These are phyloP conservation scores for Lymantria monacha DNA, from an alignment of 2,888 invertebrate genomes.

Conservation along the genomic window DNA sequence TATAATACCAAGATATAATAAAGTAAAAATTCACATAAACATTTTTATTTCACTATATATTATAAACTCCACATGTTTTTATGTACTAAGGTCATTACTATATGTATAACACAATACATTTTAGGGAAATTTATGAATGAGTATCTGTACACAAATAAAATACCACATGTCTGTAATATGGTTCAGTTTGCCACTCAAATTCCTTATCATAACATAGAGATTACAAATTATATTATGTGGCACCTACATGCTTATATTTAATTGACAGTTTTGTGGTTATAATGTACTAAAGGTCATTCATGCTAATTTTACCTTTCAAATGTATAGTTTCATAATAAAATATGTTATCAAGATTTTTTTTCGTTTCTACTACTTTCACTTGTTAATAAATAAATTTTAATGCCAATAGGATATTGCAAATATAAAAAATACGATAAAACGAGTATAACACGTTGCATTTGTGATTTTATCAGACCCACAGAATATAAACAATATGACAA, in stretches of 20 bases:
- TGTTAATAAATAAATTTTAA: neutral
- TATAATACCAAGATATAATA: too few relatives aligned
- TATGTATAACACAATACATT: too few relatives aligned
- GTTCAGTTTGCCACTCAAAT: too few relatives aligned
- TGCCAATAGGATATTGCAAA: neutral
- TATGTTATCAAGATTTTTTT: neutral
- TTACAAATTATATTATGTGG: too few relatives aligned
- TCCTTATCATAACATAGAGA: too few relatives aligned
- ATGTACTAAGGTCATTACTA: too few relatives aligned
- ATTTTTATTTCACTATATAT: too few relatives aligned
- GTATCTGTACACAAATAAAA: too few relatives aligned
- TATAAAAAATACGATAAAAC: slow-evolving; percentile 17
- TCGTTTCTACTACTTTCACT: slow-evolving; percentile 2
- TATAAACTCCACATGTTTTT: too few relatives aligned
- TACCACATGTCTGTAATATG: too few relatives aligned
- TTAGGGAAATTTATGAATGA: too few relatives aligned
- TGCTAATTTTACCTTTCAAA: slow-evolving; percentile 11
- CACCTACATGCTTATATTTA: neutral
- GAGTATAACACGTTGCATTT: slow-evolving; percentile 21
- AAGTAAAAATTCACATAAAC: neutral
- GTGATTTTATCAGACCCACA: slow-evolving; percentile 20
- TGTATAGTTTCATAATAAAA: slow-evolving; percentile 5
- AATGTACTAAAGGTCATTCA: slow-evolving; percentile 13
- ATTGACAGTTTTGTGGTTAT: slow-evolving; percentile 3
- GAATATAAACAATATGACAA: slow-evolving; percentile 28